Conservation (phyloP, 2,888 invertebrate species). For the Craniophora ligustri region DNA sequence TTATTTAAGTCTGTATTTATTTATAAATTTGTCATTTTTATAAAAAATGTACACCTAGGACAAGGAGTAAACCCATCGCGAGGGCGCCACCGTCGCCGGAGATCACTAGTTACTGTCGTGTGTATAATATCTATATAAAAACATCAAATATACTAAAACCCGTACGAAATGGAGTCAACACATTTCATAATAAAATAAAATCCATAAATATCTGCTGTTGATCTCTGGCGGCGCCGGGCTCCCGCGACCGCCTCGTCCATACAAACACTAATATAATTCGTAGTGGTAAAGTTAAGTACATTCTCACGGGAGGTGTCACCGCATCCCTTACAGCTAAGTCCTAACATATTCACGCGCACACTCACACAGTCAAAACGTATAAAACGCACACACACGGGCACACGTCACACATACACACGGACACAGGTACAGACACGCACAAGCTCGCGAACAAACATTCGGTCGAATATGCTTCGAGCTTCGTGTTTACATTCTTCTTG, state of each 20-base stretch:
- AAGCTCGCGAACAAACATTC: slow-evolving; percentile 52
- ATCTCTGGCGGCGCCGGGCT: neutral
- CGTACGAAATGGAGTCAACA: slow-evolving; percentile 28
- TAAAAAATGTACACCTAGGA: slow-evolving; percentile 47
- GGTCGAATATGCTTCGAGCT: slow-evolving; percentile 62
- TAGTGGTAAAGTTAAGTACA: slow-evolving; percentile 52
- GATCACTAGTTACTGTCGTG: slow-evolving; percentile 1
- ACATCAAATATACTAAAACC: slow-evolving; percentile 19
- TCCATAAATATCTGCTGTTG: neutral
- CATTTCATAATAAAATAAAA: neutral
- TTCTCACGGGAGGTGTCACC: slow-evolving; percentile 47
- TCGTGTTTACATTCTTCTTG: slow-evolving; percentile 41
- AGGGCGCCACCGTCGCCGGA: slow-evolving; percentile 26
- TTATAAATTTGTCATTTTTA: slow-evolving; percentile 56
- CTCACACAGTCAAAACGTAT: slow-evolving; percentile 38
- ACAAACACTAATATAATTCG: slow-evolving; percentile 40
- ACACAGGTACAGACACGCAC: slow-evolving; percentile 35
- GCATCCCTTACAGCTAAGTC: slow-evolving; percentile 49
- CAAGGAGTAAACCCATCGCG: slow-evolving; percentile 4
- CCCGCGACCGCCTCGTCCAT: slow-evolving; percentile 10
- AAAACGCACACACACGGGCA: slow-evolving; percentile 44
- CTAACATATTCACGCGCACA: slow-evolving; percentile 45
- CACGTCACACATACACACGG: slow-evolving; percentile 35
- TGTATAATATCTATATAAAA: slow-evolving; percentile 30
- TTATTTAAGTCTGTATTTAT: slow-evolving; percentile 48